Base-by-base conservation (phyloP, 2,888 invertebrate species). In the Lissonota sp. region DNA sequence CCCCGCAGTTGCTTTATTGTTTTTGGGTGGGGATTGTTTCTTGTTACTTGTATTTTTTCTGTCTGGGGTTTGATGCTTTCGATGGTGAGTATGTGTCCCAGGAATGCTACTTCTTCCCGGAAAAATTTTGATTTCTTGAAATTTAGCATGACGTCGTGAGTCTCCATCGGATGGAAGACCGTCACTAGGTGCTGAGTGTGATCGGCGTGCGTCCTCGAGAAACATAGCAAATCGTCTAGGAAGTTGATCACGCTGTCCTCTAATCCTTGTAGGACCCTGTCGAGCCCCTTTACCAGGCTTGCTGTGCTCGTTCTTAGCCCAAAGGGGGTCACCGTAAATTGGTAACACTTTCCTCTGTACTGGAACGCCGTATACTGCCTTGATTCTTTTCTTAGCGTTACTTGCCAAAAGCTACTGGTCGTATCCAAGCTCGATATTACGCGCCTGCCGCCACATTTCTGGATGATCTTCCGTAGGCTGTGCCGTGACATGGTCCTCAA, bases 91-190 rank as follows among this genome's bases (percentile, higher is more conserved):
- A 83, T 79, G 60, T 87, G 85, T 1, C 86, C 86, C 7, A 87
- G 57, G 55, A 88, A 86, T 39, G 84, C 83, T 4, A 86, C 73
- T 66, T 81, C 78, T 4, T 69, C 16, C n/a, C 76, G 70, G 5
- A 84, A 69, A 66, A 88, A 87, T 16, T 74, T 26, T 10, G 80
- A 86, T 79, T 87, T 88, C 3, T 71, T 62, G 4, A 84, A 55
- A 1, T 82, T 84, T 0, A 87, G 40, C 6, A 84, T 87, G 51
- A 87, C 73, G 2, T 80, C 80, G 6, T 84, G 70, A 8, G 71
- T n/a, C 4, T 49, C 6, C 3, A 86, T 55, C 7, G 67, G 55
- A 0, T 55, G 3, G 6, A 87, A 80, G 7, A 86, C 62, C 7
- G 12, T 55, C 14, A 71, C 51, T 7, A 87, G 57, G 37, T 87